Percentiles rank a stretch among this genome's conserved stretches.
Conservation (phyloP, 2,113 vertebrate species). For the Pagrus major region DNA sequence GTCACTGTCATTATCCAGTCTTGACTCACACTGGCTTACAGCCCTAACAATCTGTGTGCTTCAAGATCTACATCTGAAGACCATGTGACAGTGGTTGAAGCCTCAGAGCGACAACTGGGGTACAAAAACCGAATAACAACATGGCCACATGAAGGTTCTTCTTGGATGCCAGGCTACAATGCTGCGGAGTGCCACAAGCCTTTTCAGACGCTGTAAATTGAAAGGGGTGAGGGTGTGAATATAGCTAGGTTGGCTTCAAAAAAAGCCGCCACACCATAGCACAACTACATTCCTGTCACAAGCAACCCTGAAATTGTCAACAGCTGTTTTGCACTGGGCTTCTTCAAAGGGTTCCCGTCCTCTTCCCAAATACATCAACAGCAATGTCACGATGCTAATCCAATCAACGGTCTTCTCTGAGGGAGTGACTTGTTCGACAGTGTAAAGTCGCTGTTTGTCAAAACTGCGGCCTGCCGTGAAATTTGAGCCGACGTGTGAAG, state of each 20-base stretch:
- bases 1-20: constrained; percentile 10
- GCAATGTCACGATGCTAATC: constrained; percentile 59
- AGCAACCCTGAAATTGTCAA: constrained; percentile 49
- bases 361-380: constrained; percentile 47
- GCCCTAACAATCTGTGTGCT: neutral
- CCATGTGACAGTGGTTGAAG: constrained; percentile 26
- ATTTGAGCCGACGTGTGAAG: constrained; percentile 65
- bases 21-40: neutral
- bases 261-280: constrained; percentile 32
- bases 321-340: constrained; percentile 47
- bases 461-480: constrained; percentile 54
- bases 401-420: constrained; percentile 49
- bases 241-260: constrained; percentile 47
- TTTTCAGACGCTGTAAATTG: constrained; percentile 32
- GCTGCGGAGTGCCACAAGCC: constrained; percentile 19
- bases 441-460: constrained; percentile 61
- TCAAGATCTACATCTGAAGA: constrained; percentile 33
- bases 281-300: constrained; percentile 40
- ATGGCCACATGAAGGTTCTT: constrained; percentile 52
- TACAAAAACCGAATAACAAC: constrained; percentile 52
- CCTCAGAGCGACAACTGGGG: constrained; percentile 32
- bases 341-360: constrained; percentile 38
- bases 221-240: constrained; percentile 44
- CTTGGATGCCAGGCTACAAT: constrained; percentile 17
- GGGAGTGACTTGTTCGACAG: constrained; percentile 47